phyloP scores from a whole-genome alignment of 2,113 vertebrate species.

The Nothocercus julius region DNA sequence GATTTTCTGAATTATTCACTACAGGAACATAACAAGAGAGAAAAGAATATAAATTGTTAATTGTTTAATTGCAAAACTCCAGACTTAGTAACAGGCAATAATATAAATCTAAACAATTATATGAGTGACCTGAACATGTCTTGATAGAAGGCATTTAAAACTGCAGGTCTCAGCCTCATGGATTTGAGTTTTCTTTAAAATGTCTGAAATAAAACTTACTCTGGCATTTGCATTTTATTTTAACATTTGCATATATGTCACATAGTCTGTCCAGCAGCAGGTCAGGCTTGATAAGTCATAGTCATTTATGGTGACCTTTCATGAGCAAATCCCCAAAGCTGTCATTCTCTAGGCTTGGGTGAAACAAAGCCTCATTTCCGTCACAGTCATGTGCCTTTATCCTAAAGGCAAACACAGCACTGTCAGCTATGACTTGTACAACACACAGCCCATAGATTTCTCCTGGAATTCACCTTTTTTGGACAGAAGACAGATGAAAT shows the following conservation, averaged over 20 bases:
- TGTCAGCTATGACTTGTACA: not conserved
- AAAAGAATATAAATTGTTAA: not conserved
- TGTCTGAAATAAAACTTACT: not conserved
- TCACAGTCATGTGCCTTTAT: not conserved
- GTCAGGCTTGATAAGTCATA: not conserved
- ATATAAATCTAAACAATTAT: not conserved
- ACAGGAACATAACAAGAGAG: not conserved
- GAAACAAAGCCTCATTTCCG: not conserved
- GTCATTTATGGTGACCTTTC: not conserved
- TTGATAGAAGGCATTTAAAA: not conserved
- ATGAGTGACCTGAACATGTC: not conserved
- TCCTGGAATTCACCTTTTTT: not conserved
- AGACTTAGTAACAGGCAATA: not conserved
- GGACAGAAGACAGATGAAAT: not conserved
- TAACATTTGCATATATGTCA: not conserved
- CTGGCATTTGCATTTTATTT: not conserved
- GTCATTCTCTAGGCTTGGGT: not conserved
- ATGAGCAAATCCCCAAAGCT: not conserved
- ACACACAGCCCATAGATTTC: not conserved
- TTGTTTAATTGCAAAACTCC: not conserved
- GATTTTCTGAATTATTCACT: not conserved
- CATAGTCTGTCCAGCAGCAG: not conserved
- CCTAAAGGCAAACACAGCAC: not conserved
- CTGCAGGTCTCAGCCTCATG: rapidly evolving
- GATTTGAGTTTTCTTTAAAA: not conserved